phyloP scores from a whole-genome alignment of 2,113 vertebrate species.

The Ctenodactylus gundi region DNA sequence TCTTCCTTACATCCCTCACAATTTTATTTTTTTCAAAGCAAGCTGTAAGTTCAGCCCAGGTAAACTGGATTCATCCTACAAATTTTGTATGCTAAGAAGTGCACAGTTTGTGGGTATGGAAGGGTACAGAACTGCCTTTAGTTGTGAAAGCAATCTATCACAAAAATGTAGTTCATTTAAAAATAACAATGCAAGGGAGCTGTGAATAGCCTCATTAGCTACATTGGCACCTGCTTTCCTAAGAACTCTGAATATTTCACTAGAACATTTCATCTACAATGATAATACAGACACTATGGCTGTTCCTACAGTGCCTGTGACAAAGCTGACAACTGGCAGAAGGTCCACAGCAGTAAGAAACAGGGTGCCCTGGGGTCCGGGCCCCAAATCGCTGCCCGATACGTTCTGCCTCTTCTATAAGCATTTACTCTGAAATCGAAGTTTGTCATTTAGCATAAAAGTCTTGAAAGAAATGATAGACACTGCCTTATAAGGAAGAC shows the following conservation, averaged over 20 bases:
- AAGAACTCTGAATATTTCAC: background rate
- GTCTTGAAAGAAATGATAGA: background rate
- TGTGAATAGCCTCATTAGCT: constrained; percentile 1
- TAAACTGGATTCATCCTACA: background rate
- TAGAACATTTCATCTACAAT: background rate
- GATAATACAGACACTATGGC: background rate
- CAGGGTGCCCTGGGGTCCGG: too few relatives aligned
- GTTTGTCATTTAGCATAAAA: background rate
- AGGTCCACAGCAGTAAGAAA: background rate
- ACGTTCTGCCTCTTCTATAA: background rate
- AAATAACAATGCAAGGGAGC: background rate
- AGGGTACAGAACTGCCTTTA: background rate
- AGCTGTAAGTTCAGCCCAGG: background rate
- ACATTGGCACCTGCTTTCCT: background rate
- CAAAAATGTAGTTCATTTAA: background rate
- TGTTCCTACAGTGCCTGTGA: background rate
- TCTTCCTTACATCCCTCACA: background rate
- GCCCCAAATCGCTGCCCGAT: too few relatives aligned
- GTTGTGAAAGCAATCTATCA: background rate
- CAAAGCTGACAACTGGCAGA: background rate
- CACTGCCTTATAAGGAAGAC: background rate
- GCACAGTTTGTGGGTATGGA: background rate
- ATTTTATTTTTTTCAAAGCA: constrained; percentile 32
- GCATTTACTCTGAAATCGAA: background rate
- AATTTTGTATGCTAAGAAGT: background rate